Base-by-base conservation (phyloP, 2,888 invertebrate genomes). In the Cremastobaeus sp. region DNA sequence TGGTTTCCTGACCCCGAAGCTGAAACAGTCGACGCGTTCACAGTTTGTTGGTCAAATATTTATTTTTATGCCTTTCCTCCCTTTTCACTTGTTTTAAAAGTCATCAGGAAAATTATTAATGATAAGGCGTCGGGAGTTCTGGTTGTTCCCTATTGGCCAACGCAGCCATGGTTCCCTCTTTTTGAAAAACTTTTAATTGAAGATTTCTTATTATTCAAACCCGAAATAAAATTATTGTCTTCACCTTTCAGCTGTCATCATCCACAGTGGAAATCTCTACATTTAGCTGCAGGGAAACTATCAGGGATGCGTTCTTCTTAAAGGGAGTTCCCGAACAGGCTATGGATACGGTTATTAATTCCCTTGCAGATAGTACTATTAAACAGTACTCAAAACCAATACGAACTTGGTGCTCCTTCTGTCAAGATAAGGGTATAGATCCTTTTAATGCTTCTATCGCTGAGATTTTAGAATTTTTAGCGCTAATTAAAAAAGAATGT, bases 161-260 rank as follows among this genome's bases (percentile, higher is more conserved):
- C 76, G 4, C 81, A 81, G 55, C 76, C 81, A 2, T 84, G 82
- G 83, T 83, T 64, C 50, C 83, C 84, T 3, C 8, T 81, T 8
- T 82, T 81, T 34, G 55, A 30, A 2, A 48, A 37, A 18, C 48
- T 71, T 21, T 34, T 34, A 3, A 25, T 47, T 1, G 41, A 32
- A 0, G 45, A 45, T 47, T 20, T 52, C 60, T 43, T 81, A 11
- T 11, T 60, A 37, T 78, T 84, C 28, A 8, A 68, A 32, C 80
- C 82, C 6, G 0, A 59, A 15, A n/a, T 34, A 30, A 50, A 79
- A 14, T 60, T 82, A 17, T 55, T 82, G 8, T 55, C 68, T 15
- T 81, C 77, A 52, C 68, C 77, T 77, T 65, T 71, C 59, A 81
- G 81, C 15, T n/a, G 32, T 30, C 43, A 55, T 5, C 83, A 84